Base-by-base conservation (phyloP, 2,888 invertebrate species). In the Lepeophtheirus nordmannii region DNA sequence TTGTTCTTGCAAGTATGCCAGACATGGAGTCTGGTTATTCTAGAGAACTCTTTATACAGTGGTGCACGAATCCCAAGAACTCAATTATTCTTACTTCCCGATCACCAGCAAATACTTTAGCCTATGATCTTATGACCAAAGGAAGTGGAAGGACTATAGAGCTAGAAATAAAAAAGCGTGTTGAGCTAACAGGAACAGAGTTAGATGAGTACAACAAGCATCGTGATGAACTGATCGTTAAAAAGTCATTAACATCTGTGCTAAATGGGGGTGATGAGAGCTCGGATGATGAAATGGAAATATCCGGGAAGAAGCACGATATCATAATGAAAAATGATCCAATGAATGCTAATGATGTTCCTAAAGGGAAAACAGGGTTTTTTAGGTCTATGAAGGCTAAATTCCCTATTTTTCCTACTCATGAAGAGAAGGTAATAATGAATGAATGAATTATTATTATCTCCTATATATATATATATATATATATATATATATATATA, bases 11-110 rank as follows among this genome's bases (percentile, higher is more conserved):
- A 0, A 94, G 94, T 72, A 87, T 86, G 69, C 87, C 92, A 0
- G 97, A 97, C 75, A 82, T 98, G 79, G 96, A 98, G 76, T 84
- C 86, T 70, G 98, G 98, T 0, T 97, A 89, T 76, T 86, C 96
- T 0, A 79, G 97, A 66, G 97, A 98, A 73, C 78, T 98, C 30
- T 97, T 98, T 75, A 78, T 93, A 2, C 85, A 88, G 72, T 98
- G 97, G 96, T 89, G 92, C 66, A 82, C 85, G 0, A 88, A 91
- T 78, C 80, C 88, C 1, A 87, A 87, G 74, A 98, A 98, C 74
- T 89, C 91, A 73, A 87, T 98, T 70, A 90, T 98, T 69, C 78
- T 99, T 66, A 97, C 97, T 0, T 85, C 74, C 59, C 72, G 80
- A 68, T 70, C 58, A 78, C 85, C 86, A 79, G 79, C 76, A 56